Evolutionary conservation across 2,797 vertebrate genomes (phyloP).

Genomic region (Chaunax sp.): DNA sequence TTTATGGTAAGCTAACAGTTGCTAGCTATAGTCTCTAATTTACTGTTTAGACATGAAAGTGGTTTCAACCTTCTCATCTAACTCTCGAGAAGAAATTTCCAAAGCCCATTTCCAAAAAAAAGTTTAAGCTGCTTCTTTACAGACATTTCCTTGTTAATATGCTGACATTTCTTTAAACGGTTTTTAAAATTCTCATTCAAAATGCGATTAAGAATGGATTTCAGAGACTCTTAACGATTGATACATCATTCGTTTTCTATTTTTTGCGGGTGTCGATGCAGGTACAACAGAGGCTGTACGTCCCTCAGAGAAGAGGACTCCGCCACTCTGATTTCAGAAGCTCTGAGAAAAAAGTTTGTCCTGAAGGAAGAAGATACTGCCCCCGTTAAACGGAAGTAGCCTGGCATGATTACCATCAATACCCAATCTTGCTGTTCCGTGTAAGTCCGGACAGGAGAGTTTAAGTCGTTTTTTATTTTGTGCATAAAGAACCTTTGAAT

Average conservation of each 20-base stretch:
- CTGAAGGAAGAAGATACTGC: conserved; percentile 90
- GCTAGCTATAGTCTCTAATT: too few species aligned
- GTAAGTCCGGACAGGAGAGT: conserved; percentile 67
- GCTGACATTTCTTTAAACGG: neutral
- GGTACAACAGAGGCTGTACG: conserved; percentile 88
- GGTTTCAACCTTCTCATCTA: too few species aligned
- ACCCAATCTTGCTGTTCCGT: conserved; percentile 63
- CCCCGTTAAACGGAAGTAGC: conserved; percentile 78
- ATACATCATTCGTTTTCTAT: neutral
- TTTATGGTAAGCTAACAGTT: too few species aligned
- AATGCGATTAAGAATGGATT: neutral
- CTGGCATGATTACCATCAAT: conserved; percentile 11
- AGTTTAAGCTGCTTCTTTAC: too few species aligned
- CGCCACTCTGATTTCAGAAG: conserved; percentile 93
- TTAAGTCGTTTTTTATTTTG: conserved; percentile 12
- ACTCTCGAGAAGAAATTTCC: too few species aligned
- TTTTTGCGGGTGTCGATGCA: conserved; percentile 44
- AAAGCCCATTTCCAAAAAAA: too few species aligned
- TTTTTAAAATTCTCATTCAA: neutral
- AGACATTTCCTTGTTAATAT: neutral
- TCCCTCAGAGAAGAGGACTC: conserved; percentile 94
- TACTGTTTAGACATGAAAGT: too few species aligned
- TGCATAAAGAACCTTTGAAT: conserved; percentile 24
- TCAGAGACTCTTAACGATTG: neutral
- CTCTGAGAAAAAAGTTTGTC: conserved; percentile 94